Conservation (phyloP, 2,113 vertebrate genomes). For the Datnioides undecimradiatus region DNA sequence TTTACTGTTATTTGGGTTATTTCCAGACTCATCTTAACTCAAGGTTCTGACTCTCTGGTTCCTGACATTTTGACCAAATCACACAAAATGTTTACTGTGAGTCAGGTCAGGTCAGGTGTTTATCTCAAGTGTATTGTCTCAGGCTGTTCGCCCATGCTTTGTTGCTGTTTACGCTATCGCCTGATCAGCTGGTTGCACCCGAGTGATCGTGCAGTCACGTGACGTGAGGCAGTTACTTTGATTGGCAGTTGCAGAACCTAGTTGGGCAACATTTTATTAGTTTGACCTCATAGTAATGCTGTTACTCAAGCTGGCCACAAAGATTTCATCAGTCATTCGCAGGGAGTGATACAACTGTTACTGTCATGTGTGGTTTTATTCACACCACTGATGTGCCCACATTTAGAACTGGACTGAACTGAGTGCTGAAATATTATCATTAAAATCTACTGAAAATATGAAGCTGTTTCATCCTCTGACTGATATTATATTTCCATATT, state of each 20-base stretch:
- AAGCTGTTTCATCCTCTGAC: no score
- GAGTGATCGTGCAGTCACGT: not conserved
- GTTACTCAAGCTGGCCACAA: no score
- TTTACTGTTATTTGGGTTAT: not conserved
- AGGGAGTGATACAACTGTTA: not conserved
- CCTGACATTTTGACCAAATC: no score
- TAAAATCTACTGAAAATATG: no score
- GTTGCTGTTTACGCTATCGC: not conserved
- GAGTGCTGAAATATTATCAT: no score
- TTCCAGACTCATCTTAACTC: no score
- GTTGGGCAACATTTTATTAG: not conserved
- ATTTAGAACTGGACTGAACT: no score
- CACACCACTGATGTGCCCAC: not conserved
- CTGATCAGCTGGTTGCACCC: not conserved
- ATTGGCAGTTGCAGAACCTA: not conserved
- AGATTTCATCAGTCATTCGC: no score
- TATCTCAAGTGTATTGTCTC: not conserved
- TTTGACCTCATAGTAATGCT: not conserved
- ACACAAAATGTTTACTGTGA: not conserved
- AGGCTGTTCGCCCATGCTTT: constrained; percentile 3
- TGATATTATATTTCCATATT: no score
- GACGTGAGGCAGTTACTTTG: no score
- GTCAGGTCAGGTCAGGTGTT: not conserved
- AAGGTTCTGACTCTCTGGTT: no score
- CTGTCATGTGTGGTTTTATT: not conserved